Conservation (phyloP, 2,113 vertebrate species). For the Dipodomys ordii region DNA sequence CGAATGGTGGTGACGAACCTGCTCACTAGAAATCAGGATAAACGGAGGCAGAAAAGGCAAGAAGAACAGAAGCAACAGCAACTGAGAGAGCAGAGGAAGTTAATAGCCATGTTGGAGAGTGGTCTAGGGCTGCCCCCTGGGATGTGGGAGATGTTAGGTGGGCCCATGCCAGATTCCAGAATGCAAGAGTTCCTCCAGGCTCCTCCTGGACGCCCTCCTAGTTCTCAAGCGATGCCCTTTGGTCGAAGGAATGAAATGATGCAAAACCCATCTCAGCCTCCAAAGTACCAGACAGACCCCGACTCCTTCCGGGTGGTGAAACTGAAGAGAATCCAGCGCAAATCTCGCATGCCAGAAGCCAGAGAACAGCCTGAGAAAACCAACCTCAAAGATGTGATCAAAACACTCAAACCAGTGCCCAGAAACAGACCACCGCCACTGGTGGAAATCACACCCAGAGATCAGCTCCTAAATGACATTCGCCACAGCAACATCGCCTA, state of each 20-base stretch:
- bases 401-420: slow-evolving; percentile 94
- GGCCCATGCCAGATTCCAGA: slow-evolving; percentile 83
- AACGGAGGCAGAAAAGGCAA: slow-evolving; percentile 94
- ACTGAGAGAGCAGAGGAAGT: slow-evolving; percentile 90
- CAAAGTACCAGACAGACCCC: slow-evolving; percentile 58
- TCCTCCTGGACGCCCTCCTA: slow-evolving; percentile 66
- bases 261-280: neutral
- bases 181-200: slow-evolving; percentile 77
- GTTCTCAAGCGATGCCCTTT: neutral
- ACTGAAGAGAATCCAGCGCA: slow-evolving; percentile 88
- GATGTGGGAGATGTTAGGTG: slow-evolving; percentile 93
- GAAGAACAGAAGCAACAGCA: slow-evolving; percentile 94
- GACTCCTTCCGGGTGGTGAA: slow-evolving; percentile 85
- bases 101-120: slow-evolving; percentile 92
- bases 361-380: slow-evolving; percentile 88
- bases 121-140: slow-evolving; percentile 93
- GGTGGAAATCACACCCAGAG: slow-evolving; percentile 94
- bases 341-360: slow-evolving; percentile 79
- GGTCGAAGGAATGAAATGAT: slow-evolving; percentile 70
- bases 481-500: slow-evolving; percentile 96
- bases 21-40: slow-evolving; percentile 96
- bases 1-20: slow-evolving; percentile 98
- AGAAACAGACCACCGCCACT: slow-evolving; percentile 92
- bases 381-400: slow-evolving; percentile 94
- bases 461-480: slow-evolving; percentile 94